Percentiles rank a stretch among this genome's conserved stretches.
Evolutionary conservation across 2,113 vertebrate genomes (phyloP).

Genomic region (Oxyruncus cristatus): DNA sequence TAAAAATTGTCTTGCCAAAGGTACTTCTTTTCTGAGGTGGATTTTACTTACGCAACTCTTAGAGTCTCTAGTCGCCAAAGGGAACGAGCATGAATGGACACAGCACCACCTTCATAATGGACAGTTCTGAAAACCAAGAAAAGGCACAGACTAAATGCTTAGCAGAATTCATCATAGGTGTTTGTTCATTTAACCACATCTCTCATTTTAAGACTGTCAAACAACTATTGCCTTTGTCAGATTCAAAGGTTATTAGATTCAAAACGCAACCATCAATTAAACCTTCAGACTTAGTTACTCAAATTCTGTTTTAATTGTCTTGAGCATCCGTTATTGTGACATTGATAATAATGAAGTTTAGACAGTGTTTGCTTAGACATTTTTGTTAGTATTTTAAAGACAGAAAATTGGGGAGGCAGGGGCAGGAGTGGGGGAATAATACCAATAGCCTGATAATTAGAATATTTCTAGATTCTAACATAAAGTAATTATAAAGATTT

Average conservation of each 20-base stretch:
- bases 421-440: not conserved
- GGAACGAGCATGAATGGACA: slow-evolving; percentile 91
- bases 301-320: not conserved
- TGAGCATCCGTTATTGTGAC: not conserved
- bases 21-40: not conserved
- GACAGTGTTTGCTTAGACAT: not conserved
- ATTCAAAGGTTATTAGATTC: not conserved
- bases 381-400: not conserved
- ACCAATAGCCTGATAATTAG: not conserved
- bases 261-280: not conserved
- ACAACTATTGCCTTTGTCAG: not conserved
- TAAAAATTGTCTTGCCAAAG: not conserved
- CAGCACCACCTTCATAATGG: slow-evolving; percentile 94
- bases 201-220: not conserved
- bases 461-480: not conserved
- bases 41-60: slow-evolving; percentile 90
- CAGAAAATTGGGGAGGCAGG: not conserved
- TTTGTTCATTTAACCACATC: not conserved
- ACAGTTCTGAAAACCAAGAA: slow-evolving; percentile 80
- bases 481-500: not conserved
- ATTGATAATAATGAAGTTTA: not conserved
- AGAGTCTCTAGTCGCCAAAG: slow-evolving; percentile 95
- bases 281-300: not conserved
- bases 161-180: not conserved
- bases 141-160: not conserved